Evolutionary conservation across 2,113 vertebrate genomes (phyloP), one percentile per base, ranked within the genome.

Genomic region (Triplophysa rosa): DNA sequence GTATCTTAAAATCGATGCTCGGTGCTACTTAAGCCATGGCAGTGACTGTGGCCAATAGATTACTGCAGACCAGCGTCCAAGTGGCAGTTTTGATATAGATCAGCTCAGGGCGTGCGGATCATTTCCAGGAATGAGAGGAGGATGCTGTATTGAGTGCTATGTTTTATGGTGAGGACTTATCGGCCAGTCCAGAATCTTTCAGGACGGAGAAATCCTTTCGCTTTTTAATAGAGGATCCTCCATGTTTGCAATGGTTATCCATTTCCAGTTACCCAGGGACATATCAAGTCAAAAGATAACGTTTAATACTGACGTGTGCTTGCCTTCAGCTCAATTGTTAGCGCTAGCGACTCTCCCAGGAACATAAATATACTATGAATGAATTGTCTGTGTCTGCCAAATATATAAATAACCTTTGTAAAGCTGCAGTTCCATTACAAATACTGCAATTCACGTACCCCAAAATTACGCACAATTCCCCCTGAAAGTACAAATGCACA

Each of bases 141-240:
- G 58, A 16, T 58, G 67, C 21, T 10, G 62, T 65, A 77, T 80
- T 49, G 58, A 83, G 70, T 65, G 24, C 33, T 33, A 21, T 69
- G 71, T 80, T 78, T 81, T 80, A 77, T 81, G 73, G 37, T 54
- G 59, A 52, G 65, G 70, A 42, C 47, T 76, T 71, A 54, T 77
- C 59, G 17, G 45, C 33, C 66, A 67, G 24, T 40, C 78, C 58
- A 68, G 71, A n/a, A 74, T 74, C 40, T 54, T 59, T 67, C 8
- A n/a, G 54, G 66, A 33, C 61, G 29, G 67, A 78, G 71, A 58
- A 61, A 67, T 63, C 52, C 49, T 58, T 66, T 5, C 66, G 29
- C 56, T 29, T 40, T 81, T 71, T 59, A 71, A 72, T 81, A 76
- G 79, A 68, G 49, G n/a, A 37, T 65, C 33, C 64, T 73, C n/a